phyloP scores from a whole-genome alignment of 92 coral and sea anemone genomes.

The Palythoa grandiflora region DNA sequence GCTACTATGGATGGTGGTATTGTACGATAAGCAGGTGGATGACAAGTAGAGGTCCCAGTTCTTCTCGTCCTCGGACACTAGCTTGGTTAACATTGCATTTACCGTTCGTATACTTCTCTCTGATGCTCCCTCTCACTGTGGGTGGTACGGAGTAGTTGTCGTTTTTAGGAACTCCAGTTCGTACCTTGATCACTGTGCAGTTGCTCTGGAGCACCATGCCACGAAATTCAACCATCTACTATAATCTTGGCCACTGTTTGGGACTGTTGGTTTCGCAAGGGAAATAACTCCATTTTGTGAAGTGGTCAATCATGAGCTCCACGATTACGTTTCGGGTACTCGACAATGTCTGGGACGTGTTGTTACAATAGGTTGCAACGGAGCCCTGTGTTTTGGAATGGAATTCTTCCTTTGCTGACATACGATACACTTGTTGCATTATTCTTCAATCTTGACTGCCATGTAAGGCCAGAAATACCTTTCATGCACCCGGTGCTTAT shows the following conservation, averaged over 20 bases:
- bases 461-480: slow-evolving; percentile 52
- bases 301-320: neutral
- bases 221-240: slow-evolving; percentile 53
- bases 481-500: slow-evolving; percentile 34
- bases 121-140: slow-evolving; percentile 49
- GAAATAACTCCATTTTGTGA: slow-evolving; percentile 7
- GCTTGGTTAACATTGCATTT: slow-evolving; percentile 41
- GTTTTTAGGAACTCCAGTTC: slow-evolving; percentile 35
- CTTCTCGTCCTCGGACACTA: slow-evolving; percentile 42
- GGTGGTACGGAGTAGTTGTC: slow-evolving; percentile 45
- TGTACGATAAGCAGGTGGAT: too few relatives aligned
- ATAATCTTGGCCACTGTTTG: slow-evolving; percentile 27
- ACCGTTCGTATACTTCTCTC: slow-evolving; percentile 15
- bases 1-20: slow-evolving; percentile 36
- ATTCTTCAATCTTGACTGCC: slow-evolving; percentile 37
- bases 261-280: slow-evolving; percentile 35
- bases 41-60: too few relatives aligned
- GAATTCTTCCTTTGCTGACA: slow-evolving; percentile 60
- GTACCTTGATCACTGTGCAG: neutral
- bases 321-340: slow-evolving; percentile 20
- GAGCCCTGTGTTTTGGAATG: neutral
- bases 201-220: neutral
- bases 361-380: neutral
- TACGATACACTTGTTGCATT: slow-evolving; percentile 50
- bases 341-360: slow-evolving; percentile 37